These are phyloP conservation scores for Medauroidea extradentata DNA, from an alignment of 1,140 invertebrate species.

Conservation along the genomic window DNA sequence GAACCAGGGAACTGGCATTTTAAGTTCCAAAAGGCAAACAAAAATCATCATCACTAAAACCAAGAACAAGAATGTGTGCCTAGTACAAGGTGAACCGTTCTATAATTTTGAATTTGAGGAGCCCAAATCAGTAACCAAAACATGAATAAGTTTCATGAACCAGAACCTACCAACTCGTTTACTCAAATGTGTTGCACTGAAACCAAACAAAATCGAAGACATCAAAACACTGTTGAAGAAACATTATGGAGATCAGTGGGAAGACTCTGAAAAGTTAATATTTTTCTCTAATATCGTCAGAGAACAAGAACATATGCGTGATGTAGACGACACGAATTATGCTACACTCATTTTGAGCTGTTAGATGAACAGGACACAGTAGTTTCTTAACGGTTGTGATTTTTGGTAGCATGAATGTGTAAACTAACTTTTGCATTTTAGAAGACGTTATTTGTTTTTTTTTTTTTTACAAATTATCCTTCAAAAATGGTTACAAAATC, in stretches of 20 bases:
- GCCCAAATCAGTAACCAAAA: neutral
- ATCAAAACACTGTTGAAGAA: no score
- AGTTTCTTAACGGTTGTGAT: neutral
- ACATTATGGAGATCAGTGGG: no score
- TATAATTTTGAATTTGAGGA: neutral
- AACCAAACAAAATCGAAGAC: neutral
- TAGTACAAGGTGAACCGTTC: no score
- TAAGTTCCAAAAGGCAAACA: neutral
- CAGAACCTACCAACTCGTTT: neutral
- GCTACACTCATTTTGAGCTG: no score
- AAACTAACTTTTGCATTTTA: no score
- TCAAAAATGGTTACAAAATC: no score
- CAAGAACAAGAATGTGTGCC: no score
- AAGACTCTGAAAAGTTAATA: neutral
- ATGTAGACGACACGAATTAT: neutral
- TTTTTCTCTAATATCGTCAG: neutral
- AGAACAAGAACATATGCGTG: neutral
- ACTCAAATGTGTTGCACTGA: constrained; percentile 1
- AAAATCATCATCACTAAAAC: neutral
- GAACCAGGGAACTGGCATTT: no score
- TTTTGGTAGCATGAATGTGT: no score
- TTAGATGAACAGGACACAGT: neutral
- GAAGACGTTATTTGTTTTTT: no score
- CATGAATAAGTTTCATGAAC: neutral
- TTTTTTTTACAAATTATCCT: no score